These are phyloP conservation scores for Rhombomys opimus DNA, from an alignment of 2,113 vertebrate species.

Conservation along the genomic window DNA sequence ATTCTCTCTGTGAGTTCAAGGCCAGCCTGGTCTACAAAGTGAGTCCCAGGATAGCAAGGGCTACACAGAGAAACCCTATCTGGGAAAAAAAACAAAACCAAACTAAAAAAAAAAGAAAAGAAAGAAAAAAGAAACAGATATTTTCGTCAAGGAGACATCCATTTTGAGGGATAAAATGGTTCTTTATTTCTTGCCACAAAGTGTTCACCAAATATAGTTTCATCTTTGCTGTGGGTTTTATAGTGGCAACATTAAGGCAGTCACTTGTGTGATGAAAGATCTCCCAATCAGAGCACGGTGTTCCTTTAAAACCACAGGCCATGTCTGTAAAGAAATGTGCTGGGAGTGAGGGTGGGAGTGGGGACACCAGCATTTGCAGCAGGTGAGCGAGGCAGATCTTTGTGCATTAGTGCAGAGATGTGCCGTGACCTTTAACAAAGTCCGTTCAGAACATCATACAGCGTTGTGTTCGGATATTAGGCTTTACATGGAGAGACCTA, in stretches of 20 bases:
- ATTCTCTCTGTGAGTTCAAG: too few species aligned
- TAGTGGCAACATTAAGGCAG: background rate
- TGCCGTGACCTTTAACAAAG: background rate
- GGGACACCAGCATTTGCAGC: background rate
- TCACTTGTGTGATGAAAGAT: background rate
- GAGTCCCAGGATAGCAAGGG: too few species aligned
- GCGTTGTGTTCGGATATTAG: background rate
- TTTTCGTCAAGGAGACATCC: background rate
- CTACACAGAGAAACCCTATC: too few species aligned
- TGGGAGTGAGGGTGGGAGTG: background rate
- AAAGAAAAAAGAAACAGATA: background rate
- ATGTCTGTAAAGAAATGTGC: background rate
- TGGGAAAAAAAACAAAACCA: too few species aligned
- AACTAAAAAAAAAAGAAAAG: background rate
- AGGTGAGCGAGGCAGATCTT: background rate
- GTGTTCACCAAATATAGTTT: background rate
- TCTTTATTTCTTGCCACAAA: conserved; percentile 45
- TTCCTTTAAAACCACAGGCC: background rate
- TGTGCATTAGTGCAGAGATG: background rate
- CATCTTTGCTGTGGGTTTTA: background rate
- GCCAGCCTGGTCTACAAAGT: too few species aligned
- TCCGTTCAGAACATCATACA: background rate
- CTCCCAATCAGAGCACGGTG: background rate
- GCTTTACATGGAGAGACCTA: background rate
- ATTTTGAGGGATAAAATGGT: background rate